A percentile compares a stretch with the other conserved stretches of the same genome.
These are phyloP conservation scores for Heterodera filipjevi DNA, from an alignment of 2,888 invertebrate genomes.

Conservation along the genomic window DNA sequence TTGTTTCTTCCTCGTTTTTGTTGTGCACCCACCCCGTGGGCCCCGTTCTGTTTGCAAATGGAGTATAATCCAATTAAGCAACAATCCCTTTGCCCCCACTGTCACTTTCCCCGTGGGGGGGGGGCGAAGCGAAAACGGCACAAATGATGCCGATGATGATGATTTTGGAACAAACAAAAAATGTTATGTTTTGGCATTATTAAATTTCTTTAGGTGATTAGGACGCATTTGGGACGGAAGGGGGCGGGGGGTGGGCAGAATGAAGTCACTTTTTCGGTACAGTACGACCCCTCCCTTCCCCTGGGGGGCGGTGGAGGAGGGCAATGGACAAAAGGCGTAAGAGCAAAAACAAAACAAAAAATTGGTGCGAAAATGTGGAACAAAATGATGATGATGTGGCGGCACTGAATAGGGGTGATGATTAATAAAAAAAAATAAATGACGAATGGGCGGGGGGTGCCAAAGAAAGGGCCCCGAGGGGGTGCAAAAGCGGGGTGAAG, in stretches of 20 bases:
- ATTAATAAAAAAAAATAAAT: neutral
- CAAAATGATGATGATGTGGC: neutral
- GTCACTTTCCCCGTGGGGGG: no score
- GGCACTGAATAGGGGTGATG: neutral
- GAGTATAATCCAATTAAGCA: neutral
- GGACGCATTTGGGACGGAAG: neutral
- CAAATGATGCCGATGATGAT: neutral
- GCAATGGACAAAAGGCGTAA: neutral
- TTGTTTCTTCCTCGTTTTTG: neutral
- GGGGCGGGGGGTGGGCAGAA: no score
- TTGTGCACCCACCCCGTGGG: neutral
- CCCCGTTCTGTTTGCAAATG: neutral
- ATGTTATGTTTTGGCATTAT: no score
- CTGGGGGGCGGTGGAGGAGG: no score
- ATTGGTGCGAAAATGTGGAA: neutral
- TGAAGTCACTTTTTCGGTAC: neutral
- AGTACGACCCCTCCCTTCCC: no score
- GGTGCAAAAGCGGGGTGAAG: neutral
- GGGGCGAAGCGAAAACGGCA: neutral
- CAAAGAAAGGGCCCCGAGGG: neutral
- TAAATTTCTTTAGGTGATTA: neutral
- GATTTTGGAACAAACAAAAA: no score
- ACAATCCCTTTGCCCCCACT: no score
- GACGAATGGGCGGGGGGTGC: neutral
- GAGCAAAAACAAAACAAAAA: neutral